These are phyloP conservation scores for Naja naja DNA, from an alignment of 2,113 vertebrate species.

Conservation along the genomic window DNA sequence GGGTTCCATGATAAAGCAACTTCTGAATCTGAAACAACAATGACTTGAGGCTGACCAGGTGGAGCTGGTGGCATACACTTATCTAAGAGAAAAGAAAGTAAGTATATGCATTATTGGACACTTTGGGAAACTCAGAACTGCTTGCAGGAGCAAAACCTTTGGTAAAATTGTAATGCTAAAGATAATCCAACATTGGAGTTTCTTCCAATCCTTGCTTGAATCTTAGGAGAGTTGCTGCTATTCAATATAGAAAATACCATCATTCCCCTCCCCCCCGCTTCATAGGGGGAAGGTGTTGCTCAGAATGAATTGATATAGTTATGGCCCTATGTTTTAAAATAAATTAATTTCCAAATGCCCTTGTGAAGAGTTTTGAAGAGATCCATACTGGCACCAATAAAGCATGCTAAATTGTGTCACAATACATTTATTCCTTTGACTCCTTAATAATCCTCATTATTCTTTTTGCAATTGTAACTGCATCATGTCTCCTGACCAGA, in stretches of 20 bases:
- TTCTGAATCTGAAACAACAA: slow-evolving; percentile 89
- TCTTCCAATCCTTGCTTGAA: not conserved
- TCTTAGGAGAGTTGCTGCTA: not conserved
- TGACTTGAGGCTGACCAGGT: slow-evolving; percentile 77
- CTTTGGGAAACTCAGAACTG: not conserved
- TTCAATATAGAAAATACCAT: not conserved
- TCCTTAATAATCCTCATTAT: not conserved
- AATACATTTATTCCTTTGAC: not conserved
- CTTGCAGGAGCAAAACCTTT: not conserved
- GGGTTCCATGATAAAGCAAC: slow-evolving; percentile 91
- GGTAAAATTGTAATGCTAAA: not conserved
- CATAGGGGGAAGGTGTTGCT: not conserved
- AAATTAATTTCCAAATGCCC: not conserved
- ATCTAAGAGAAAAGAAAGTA: slow-evolving; percentile 68
- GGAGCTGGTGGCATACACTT: slow-evolving; percentile 83
- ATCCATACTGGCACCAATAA: not conserved
- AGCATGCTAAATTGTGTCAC: not conserved
- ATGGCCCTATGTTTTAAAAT: not conserved
- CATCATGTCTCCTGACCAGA: not conserved
- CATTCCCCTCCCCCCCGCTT: too few relatives aligned
- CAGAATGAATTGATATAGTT: not conserved
- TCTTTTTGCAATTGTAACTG: not conserved
- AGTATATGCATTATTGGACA: not conserved
- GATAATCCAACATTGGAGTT: not conserved
- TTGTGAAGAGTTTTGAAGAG: not conserved